Base-by-base conservation (phyloP, 2,888 invertebrate species). In the Pteria penguin region DNA sequence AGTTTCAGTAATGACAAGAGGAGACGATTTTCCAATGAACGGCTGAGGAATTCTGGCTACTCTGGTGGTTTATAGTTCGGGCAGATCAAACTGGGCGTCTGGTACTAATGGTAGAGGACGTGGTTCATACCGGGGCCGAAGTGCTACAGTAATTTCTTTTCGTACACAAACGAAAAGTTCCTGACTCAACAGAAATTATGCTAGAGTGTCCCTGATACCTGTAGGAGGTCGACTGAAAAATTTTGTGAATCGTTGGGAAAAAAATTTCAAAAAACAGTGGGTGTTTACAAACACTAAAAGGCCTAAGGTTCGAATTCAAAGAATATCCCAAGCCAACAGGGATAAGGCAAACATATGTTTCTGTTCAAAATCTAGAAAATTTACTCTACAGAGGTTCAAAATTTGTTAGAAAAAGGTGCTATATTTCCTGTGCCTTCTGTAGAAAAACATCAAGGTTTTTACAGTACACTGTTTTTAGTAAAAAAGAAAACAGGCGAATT, bases 241-340 rank as follows among this genome's bases (percentile, higher is more conserved):
- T 55, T 71, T 76, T 69, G 11, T 58, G 0, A 24, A 58, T 27
- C 22, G 8, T 26, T 76, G 66, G 57, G n/a, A 67, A 36, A 24
- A 58, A 58, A 32, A 75, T 66, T 32, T 66, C 71, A 22, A n/a
- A 31, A 45, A 65, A 69, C 58, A 68, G 71, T 45, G 70, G 66
- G 66, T 61, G 70, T 1, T 8, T 75, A 0, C 31, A 60, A 14
- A 32, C 67, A 2, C 29, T 75, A 11, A 2, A 26, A 27, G 70
- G 75, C 26, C 36, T 57, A 45, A 63, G 54, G 27, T 14, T 75
- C 18, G 29, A 63, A 14, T 75, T 75, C 45, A n/a, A 61, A 3
- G 14, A n/a, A 18, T 45, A 4, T 18, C 61, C 54, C 14, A 18
- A 31, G 31, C 63, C 8, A 0, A 29, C 29, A 8, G 58, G 58